phyloP scores from a whole-genome alignment of 2,113 vertebrate genomes.

The Anarrhichthys ocellatus region DNA sequence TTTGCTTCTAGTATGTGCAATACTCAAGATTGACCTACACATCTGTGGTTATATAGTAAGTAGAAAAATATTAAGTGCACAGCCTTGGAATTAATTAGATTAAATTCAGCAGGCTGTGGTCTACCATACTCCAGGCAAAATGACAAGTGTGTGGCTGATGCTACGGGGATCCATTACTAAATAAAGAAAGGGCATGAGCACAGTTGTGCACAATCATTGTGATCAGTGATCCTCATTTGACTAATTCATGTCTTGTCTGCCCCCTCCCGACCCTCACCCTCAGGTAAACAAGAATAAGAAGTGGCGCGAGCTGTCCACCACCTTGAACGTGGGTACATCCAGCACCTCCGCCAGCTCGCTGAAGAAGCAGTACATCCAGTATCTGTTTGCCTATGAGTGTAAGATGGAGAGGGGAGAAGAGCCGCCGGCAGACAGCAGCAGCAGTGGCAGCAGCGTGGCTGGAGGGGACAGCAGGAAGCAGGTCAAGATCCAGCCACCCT shows the following conservation, averaged over 20 bases:
- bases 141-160: conserved; percentile 34
- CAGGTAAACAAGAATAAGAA: conserved; percentile 99
- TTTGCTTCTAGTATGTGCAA: conserved; percentile 1
- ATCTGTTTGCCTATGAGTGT: conserved; percentile 97
- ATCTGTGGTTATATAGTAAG: conserved; percentile 13
- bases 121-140: conserved; percentile 7
- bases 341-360: conserved; percentile 95
- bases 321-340: conserved; percentile 91
- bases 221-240: neutral
- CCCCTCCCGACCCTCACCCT: conserved; percentile 11
- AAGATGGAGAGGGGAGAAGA: conserved; percentile 97
- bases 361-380: conserved; percentile 98
- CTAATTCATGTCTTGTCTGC: neutral
- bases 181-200: conserved; percentile 3
- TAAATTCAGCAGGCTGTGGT: conserved; percentile 37
- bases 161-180: neutral
- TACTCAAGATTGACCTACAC: neutral
- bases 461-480: conserved; percentile 91
- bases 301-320: conserved; percentile 93
- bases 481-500: conserved; percentile 96
- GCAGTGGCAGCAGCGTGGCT: conserved; percentile 79
- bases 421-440: conserved; percentile 91
- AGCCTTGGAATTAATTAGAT: conserved; percentile 26
- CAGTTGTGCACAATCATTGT: neutral
- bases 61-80: conserved; percentile 15